Base-by-base conservation (phyloP, 1,140 invertebrate genomes). In the Daktulosphaira vitifoliae region DNA sequence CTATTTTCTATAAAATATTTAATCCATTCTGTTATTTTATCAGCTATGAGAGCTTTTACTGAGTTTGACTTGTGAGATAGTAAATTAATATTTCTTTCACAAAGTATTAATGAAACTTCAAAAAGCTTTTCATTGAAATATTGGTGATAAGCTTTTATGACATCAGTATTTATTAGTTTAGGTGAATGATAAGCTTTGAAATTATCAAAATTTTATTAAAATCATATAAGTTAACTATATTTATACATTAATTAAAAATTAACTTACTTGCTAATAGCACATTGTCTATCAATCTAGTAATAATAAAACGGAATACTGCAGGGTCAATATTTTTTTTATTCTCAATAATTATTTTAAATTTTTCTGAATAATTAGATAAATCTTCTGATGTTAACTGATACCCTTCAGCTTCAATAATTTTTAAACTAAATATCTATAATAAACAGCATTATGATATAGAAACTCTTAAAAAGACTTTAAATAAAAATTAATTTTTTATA, bases 1-100 rank as follows among this genome's bases (percentile, higher is more conserved):
- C 46, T 7, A 7, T 62, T 62, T 62, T 62, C 54, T n/a, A 62
- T 62, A 20, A 62, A 62, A 62, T 46, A 62, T 33, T 46, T 9
- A 26, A 62, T 29, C 54, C 54, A 62, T 44, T 22, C 39, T 15
- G 54, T 46, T 46, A 62, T 29, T 62, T 62, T 62, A 9, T 62
- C 54, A 62, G 22, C 26, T 13, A 46, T 46, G 20, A 62, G 8
- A 6, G 54, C n/a, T 6, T 62, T 62, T 20, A 26, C 15, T 1
- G 54, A 62, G 46, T 62, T 62, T 4, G 54, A 46, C 5, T 46
- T 62, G 3, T 48, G 22, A 3, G 54, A 62, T 29, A 62, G 13
- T 46, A 62, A 13, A 62, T 62, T 26, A 20, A 62, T 46, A 5
- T 62, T 62, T 18, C 54, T 38, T 46, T 62, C 39, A 29, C 54